A percentile compares a stretch with the other conserved stretches of the same genome.
Evolutionary conservation across 2,113 vertebrate genomes (phyloP).

Genomic region (Lampris megalopsis): DNA sequence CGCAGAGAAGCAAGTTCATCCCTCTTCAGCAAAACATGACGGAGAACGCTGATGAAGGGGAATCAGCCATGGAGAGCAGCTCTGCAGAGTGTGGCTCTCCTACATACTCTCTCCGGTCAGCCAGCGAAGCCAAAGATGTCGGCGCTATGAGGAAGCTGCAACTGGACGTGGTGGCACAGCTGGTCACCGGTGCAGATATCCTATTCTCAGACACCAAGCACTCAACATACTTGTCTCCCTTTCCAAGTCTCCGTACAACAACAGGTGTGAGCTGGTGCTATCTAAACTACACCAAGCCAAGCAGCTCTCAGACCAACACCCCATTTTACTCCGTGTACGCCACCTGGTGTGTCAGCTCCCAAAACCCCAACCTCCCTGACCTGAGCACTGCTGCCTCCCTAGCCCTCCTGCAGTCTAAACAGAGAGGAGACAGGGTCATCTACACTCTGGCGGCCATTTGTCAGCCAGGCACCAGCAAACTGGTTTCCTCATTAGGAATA

Average conservation of each 20-base stretch:
- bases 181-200: conserved; percentile 79
- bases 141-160: conserved; percentile 80
- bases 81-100: conserved; percentile 85
- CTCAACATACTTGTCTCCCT: conserved; percentile 88
- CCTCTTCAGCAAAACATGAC: conserved; percentile 80
- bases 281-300: conserved; percentile 96
- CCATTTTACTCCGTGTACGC: conserved; percentile 92
- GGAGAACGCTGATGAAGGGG: conserved; percentile 81
- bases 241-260: conserved; percentile 95
- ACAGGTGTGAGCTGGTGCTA: conserved; percentile 99
- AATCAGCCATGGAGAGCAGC: conserved; percentile 89
- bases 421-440: conserved; percentile 87
- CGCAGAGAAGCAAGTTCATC: conserved; percentile 49
- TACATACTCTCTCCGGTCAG: conserved; percentile 79
- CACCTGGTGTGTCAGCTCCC: conserved; percentile 93
- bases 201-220: conserved; percentile 86
- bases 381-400: conserved; percentile 91
- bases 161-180: conserved; percentile 85
- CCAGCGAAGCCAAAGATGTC: conserved; percentile 78
- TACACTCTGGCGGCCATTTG: conserved; percentile 95
- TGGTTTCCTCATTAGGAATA: conserved; percentile 91
- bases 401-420: conserved; percentile 92
- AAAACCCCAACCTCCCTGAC: conserved; percentile 93
- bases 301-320: conserved; percentile 85
- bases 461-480: conserved; percentile 89